A percentile compares a stretch with the other conserved stretches of the same genome.
These are phyloP conservation scores for Drosophila ambigua DNA, from an alignment of 1,140 invertebrate genomes.

Conservation along the genomic window DNA sequence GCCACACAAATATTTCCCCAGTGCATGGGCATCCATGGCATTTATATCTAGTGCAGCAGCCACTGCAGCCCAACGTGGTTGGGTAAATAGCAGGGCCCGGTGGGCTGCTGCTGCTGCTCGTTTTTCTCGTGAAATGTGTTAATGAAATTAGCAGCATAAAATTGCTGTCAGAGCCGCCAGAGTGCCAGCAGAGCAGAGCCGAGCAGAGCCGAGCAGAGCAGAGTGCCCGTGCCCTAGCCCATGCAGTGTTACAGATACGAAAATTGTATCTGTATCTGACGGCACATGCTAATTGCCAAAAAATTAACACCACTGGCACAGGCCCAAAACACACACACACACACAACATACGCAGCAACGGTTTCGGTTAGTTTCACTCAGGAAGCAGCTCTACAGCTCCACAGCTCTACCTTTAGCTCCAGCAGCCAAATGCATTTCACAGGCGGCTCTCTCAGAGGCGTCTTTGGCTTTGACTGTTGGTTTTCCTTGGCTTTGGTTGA, in stretches of 20 bases:
- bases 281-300: slow-evolving; percentile 79
- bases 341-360: slow-evolving; percentile 51
- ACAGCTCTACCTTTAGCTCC: not conserved
- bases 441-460: not conserved
- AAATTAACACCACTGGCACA: slow-evolving; percentile 77
- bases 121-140: slow-evolving; percentile 72
- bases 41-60: slow-evolving; percentile 38
- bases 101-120: slow-evolving; percentile 28
- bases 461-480: slow-evolving; percentile 30
- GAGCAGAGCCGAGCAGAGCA: no score
- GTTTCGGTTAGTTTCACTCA: slow-evolving; percentile 73
- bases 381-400: slow-evolving; percentile 20
- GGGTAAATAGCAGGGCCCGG: slow-evolving; percentile 54
- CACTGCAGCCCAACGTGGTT: slow-evolving; percentile 16
- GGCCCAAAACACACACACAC: slow-evolving; percentile 20
- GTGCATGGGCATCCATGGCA: slow-evolving; percentile 21
- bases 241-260: slow-evolving; percentile 73
- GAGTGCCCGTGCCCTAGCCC: not conserved
- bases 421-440: slow-evolving; percentile 34
- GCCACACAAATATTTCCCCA: not conserved
- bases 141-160: slow-evolving; percentile 84
- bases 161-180: slow-evolving; percentile 47
- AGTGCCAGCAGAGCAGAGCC: not conserved
- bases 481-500: slow-evolving; percentile 51
- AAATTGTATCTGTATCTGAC: slow-evolving; percentile 64